A percentile compares a stretch with the other conserved stretches of the same genome.
Evolutionary conservation across 1,140 invertebrate genomes (phyloP).

Genomic region (Frieseomelitta varia): DNA sequence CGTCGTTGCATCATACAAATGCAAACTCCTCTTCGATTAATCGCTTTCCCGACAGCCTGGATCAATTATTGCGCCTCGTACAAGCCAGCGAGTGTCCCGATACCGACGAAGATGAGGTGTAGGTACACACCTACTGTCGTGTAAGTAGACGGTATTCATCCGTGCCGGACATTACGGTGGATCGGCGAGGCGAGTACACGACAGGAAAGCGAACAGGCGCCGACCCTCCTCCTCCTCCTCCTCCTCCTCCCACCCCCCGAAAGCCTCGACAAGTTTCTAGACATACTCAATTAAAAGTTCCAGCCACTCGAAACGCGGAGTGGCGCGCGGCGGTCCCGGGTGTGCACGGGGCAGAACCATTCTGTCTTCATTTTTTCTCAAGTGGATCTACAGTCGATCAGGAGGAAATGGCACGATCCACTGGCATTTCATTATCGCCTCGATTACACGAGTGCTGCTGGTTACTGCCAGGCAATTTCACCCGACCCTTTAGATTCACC

Average conservation of each 20-base stretch:
- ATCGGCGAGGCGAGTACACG: background rate
- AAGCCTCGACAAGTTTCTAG: constrained; percentile 61
- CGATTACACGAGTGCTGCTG: constrained; percentile 35
- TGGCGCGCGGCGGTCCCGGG: background rate
- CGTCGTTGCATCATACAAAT: background rate
- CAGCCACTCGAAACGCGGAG: constrained; percentile 20
- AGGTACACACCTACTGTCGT: constrained; percentile 18
- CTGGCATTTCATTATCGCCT: constrained; percentile 44
- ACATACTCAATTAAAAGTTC: constrained; percentile 68
- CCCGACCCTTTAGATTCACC: constrained; percentile 38
- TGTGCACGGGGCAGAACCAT: constrained; percentile 5
- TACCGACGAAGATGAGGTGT: background rate
- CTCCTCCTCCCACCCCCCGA: background rate
- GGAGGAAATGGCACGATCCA: constrained; percentile 14
- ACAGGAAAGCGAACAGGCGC: constrained; percentile 27
- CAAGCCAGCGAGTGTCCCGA: background rate
- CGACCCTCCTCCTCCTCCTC: background rate
- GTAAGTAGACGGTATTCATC: background rate
- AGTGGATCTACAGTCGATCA: constrained; percentile 43
- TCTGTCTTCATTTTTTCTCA: constrained; percentile 40
- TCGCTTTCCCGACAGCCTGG: too few relatives aligned
- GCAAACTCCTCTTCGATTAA: background rate
- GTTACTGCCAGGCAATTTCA: constrained; percentile 49
- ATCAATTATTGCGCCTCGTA: background rate
- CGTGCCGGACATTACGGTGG: background rate